Conservation (phyloP, 2,113 vertebrate species). For the Lamprologus sp. region DNA sequence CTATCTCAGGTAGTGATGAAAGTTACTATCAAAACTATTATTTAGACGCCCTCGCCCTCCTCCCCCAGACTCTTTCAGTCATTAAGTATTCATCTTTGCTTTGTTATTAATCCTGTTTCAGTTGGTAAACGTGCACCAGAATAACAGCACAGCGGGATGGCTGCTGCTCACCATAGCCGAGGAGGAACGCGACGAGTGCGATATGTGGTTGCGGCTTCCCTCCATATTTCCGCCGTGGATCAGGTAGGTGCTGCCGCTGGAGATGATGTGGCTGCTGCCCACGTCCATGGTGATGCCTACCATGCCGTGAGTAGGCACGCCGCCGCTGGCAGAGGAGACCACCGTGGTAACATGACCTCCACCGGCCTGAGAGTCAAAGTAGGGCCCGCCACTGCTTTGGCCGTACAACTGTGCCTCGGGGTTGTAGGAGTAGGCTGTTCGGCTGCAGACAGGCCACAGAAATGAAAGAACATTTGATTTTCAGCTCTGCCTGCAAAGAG, state of each 20-base stretch:
- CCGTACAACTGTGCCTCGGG: constrained; percentile 87
- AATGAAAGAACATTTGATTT: neutral
- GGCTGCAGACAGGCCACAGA: constrained; percentile 64
- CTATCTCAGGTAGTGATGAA: neutral
- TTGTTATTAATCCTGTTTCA: neutral
- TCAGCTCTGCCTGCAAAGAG: neutral
- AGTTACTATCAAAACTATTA: neutral
- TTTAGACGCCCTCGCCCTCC: neutral
- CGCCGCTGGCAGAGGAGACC: constrained; percentile 80
- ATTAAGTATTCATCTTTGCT: neutral
- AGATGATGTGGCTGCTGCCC: constrained; percentile 86
- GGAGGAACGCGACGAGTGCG: constrained; percentile 92
- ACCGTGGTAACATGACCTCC: constrained; percentile 88
- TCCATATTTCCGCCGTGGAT: constrained; percentile 90
- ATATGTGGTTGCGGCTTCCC: constrained; percentile 82
- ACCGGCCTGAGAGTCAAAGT: constrained; percentile 86
- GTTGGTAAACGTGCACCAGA: neutral
- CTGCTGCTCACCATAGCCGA: constrained; percentile 86
- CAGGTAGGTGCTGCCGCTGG: constrained; percentile 89
- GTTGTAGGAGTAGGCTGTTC: constrained; percentile 88
- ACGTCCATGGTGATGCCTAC: constrained; percentile 96
- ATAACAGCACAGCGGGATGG: neutral
- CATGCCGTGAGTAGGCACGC: constrained; percentile 87
- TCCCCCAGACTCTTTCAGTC: neutral
- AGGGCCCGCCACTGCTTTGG: constrained; percentile 79